Conservation (phyloP, 1,140 invertebrate genomes). For the Zaprionus taronus region DNA sequence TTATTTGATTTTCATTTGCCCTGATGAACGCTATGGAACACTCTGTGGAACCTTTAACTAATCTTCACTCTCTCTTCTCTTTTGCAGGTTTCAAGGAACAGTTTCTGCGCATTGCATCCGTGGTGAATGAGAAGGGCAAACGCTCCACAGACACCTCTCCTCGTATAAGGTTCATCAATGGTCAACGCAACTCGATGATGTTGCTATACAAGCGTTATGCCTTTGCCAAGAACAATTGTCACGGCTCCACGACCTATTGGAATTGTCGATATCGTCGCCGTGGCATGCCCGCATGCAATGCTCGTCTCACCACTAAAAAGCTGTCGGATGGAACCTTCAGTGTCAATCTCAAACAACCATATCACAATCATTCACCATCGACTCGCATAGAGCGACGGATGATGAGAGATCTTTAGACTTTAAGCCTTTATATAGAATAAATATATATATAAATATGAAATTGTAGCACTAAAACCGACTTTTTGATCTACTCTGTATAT, state of each 20-base stretch:
- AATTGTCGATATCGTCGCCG: slow-evolving; percentile 65
- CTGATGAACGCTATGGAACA: not conserved
- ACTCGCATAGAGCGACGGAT: slow-evolving; percentile 41
- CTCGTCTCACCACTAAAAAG: slow-evolving; percentile 64
- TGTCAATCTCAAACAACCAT: slow-evolving; percentile 60
- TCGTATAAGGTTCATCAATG: slow-evolving; percentile 55
- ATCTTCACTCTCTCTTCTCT: not conserved
- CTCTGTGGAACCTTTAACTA: not conserved
- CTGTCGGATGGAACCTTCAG: slow-evolving; percentile 61
- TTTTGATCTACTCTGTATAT: slow-evolving; percentile 30
- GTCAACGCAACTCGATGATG: slow-evolving; percentile 69
- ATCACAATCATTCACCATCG: slow-evolving; percentile 73
- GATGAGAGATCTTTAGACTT: slow-evolving; percentile 33
- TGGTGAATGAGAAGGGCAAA: slow-evolving; percentile 30
- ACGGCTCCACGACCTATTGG: slow-evolving; percentile 73
- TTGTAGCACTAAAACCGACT: slow-evolving; percentile 48
- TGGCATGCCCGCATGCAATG: slow-evolving; percentile 59
- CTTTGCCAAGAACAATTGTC: slow-evolving; percentile 68
- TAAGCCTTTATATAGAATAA: slow-evolving; percentile 29
- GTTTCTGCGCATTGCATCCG: slow-evolving; percentile 29
- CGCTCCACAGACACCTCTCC: not conserved
- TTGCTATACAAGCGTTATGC: slow-evolving; percentile 59
- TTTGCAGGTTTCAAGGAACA: slow-evolving; percentile 34
- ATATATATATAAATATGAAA: slow-evolving; percentile 26
- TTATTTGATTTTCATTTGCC: slow-evolving; percentile 9